phyloP scores from a whole-genome alignment of 2,797 vertebrate species.

The Phalanger gymnotis region DNA sequence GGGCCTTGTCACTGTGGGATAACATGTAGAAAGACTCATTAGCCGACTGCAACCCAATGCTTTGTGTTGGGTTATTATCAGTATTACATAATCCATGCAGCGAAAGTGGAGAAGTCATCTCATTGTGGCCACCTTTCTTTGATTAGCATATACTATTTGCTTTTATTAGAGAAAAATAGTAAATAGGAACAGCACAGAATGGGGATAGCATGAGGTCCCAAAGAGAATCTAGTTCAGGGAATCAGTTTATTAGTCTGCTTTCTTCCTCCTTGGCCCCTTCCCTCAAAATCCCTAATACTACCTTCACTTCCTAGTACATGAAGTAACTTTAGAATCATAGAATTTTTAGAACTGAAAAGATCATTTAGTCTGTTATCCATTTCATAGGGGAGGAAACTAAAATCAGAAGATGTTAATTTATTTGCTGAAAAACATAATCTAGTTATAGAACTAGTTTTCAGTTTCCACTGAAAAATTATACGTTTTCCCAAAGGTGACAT shows the following conservation, averaged over 20 bases:
- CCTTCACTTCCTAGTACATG: background rate
- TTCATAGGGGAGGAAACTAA: background rate
- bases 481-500: background rate
- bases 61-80: slow-evolving; percentile 37
- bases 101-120: slow-evolving; percentile 8
- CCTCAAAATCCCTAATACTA: background rate
- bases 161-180: background rate
- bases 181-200: background rate
- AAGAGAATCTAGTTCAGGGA: slow-evolving; percentile 31
- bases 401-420: background rate
- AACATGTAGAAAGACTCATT: slow-evolving; percentile 52
- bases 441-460: background rate
- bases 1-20: background rate
- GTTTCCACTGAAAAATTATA: background rate
- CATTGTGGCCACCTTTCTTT: background rate
- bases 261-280: background rate
- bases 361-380: background rate
- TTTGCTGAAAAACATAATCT: background rate
- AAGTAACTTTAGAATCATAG: background rate
- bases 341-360: background rate
- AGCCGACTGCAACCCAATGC: slow-evolving; percentile 7
- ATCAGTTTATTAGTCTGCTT: background rate
- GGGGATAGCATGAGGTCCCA: background rate
- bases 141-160: background rate
- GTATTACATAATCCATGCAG: slow-evolving; percentile 38